Evolutionary conservation across 2,888 invertebrate genomes (phyloP).

Genomic region (Camptogramma bilineatum): DNA sequence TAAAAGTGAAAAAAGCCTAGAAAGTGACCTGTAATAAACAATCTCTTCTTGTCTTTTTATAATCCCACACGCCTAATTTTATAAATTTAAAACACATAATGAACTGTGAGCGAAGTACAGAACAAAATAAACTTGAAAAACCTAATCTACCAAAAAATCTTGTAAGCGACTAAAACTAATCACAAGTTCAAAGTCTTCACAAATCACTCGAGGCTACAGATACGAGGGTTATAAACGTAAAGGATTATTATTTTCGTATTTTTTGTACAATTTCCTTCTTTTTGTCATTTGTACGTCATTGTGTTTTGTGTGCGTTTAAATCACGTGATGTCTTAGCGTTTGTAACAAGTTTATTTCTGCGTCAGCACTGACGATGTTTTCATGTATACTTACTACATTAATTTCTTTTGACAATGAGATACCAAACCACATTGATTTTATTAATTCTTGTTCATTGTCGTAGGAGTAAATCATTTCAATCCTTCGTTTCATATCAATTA

Average conservation of each 20-base stretch:
- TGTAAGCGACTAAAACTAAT: no score
- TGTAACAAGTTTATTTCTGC: neutral
- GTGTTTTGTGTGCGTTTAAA: conserved; percentile 1
- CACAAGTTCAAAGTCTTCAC: neutral
- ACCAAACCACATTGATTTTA: neutral
- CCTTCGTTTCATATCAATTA: no score
- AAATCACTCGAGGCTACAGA: neutral
- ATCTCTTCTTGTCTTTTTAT: no score
- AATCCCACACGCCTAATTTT: no score
- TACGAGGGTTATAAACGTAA: neutral
- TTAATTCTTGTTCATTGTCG: no score
- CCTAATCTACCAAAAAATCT: no score
- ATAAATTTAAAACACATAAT: neutral
- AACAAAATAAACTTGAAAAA: no score
- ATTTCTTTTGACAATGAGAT: neutral
- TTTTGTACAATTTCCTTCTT: neutral
- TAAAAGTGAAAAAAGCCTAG: no score
- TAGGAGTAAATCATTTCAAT: no score
- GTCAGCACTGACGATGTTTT: neutral
- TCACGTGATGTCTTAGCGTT: neutral
- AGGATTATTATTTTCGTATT: neutral
- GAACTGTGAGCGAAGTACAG: no score
- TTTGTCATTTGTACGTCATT: conserved; percentile 2
- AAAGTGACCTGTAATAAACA: no score
- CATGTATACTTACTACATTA: neutral